A percentile compares a stretch with the other conserved stretches of the same genome.
phyloP scores from a whole-genome alignment of 2,113 vertebrate species.

The Cathartes aura region DNA sequence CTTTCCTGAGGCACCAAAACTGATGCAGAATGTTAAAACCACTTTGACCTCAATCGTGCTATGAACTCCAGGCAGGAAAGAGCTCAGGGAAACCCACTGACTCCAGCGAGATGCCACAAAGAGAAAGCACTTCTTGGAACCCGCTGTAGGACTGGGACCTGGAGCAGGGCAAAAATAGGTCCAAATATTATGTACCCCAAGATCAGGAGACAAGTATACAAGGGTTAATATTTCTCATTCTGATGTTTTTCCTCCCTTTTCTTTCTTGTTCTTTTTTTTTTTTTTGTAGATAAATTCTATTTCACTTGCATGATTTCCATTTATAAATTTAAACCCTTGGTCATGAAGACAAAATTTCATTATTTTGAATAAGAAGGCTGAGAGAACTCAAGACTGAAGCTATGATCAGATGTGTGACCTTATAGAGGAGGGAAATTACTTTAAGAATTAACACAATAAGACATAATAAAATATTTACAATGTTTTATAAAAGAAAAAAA shows the following conservation, averaged over 20 bases:
- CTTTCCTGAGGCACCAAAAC: background rate
- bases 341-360: background rate
- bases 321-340: background rate
- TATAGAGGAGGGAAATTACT: background rate
- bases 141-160: background rate
- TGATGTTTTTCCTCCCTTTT: background rate
- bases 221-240: background rate
- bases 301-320: background rate
- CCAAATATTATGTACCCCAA: background rate
- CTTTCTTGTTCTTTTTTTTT: background rate
- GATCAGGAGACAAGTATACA: background rate
- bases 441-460: conserved; percentile 41
- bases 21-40: background rate
- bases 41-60: background rate
- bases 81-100: background rate
- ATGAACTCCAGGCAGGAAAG: background rate
- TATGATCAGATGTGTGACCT: background rate
- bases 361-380: background rate
- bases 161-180: background rate
- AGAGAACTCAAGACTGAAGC: background rate
- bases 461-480: conserved; percentile 58
- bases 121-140: background rate
- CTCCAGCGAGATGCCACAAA: background rate
- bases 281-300: background rate
- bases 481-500: background rate